A percentile compares a stretch with the other conserved stretches of the same genome.
phyloP scores from a whole-genome alignment of 1,140 invertebrate genomes.

The Globodera rostochiensis region DNA sequence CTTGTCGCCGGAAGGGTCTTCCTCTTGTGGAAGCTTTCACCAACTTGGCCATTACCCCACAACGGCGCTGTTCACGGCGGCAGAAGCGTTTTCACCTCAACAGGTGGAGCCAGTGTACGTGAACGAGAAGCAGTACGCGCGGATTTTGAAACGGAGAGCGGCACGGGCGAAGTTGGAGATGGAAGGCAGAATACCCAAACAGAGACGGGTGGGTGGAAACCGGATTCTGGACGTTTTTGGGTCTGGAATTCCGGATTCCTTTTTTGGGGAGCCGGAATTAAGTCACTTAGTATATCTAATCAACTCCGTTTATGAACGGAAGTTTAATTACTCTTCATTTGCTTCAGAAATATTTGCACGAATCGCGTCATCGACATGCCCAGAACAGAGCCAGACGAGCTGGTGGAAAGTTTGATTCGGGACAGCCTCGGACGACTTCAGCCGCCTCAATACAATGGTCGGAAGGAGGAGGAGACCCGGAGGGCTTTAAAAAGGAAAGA shows the following conservation, averaged over 20 bases:
- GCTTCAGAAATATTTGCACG: conserved; percentile 94
- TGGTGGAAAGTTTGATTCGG: conserved; percentile 81
- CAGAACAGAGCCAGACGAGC: conserved; percentile 95
- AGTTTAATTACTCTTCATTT: conserved; percentile 20
- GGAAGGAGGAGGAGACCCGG: neutral
- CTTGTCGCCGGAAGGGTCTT: neutral
- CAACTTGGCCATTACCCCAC: neutral
- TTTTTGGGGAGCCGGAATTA: conserved; percentile 55
- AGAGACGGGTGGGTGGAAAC: conserved; percentile 75
- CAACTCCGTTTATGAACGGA: no score
- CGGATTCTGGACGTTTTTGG: neutral
- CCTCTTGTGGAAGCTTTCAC: neutral
- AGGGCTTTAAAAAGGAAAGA: neutral
- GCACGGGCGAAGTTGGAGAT: conserved; percentile 87
- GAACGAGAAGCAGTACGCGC: conserved; percentile 95
- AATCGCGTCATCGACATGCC: conserved; percentile 93
- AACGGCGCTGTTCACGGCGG: neutral
- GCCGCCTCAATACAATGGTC: conserved; percentile 3
- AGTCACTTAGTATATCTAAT: no score
- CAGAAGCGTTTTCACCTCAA: conserved; percentile 68
- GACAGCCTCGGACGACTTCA: conserved; percentile 15
- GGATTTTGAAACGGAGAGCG: conserved; percentile 83
- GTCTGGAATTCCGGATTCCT: neutral
- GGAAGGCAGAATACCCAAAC: conserved; percentile 91
- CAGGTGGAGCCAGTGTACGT: conserved; percentile 89